Base-by-base conservation (phyloP, 2,113 vertebrate species). In the Tenrec ecaudatus region DNA sequence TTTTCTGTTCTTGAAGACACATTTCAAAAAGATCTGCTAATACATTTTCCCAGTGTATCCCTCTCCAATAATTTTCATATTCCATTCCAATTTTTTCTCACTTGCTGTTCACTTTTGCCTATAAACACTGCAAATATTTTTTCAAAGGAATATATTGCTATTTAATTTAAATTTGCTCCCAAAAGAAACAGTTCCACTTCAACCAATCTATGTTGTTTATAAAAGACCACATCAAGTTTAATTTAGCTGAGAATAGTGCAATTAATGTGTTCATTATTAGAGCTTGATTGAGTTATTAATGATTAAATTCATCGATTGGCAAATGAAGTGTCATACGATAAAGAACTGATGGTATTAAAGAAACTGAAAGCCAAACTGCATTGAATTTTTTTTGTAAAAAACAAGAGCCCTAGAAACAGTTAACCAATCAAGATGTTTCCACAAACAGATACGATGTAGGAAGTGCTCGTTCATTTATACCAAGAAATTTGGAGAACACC, bases 1-100 rank as follows among this genome's bases (percentile, higher is more conserved):
- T 94, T 84, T 78, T 86, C 53, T 79, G 36, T 43, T 38, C 93
- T 83, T 92, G 91, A 82, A 79, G 11, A 92, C 3, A 2, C 33
- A 87, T 33, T 94, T 87, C 33, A 92, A 69, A 89, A 14, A 94
- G 90, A 94, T 64, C 11, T 81, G 68, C 2, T 90, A 60, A 80
- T 80, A 29, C 4, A 29, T 88, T 88, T 89, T 88, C 14, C 40
- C n/a, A 75, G 64, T 1, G 1, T 4, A 47, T 0, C 17, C 22
- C 12, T 81, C 15, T 81, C 91, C 16, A 20, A 19, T 47, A 47
- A 62, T 87, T 93, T 92, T 89, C 68, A 82, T 71, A 19, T 25
- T 62, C 20, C 23, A 62, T 62, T 62, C 60, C 17, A 62, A 19
- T 62, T 19, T 62, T 23, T 20, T 62, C 20, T 62, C 23, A 62